phyloP scores from a whole-genome alignment of 2,888 invertebrate genomes.

The Dasysyrphus albostriatus region DNA sequence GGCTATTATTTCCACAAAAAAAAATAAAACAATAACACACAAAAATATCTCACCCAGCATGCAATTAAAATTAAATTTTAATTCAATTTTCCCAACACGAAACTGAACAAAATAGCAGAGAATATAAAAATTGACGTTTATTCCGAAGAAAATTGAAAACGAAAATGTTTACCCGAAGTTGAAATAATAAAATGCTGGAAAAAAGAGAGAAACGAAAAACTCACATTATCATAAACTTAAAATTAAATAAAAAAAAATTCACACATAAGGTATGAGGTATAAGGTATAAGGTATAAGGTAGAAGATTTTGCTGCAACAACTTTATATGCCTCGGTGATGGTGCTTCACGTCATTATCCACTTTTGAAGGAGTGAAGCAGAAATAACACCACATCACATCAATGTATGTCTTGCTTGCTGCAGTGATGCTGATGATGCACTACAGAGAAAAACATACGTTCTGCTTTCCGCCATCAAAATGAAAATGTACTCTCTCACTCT shows the following conservation, averaged over 20 bases:
- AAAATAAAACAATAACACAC: neutral
- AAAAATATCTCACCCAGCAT: neutral
- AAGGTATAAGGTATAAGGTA: neutral
- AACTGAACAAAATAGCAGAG: neutral
- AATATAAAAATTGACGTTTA: conserved; percentile 22
- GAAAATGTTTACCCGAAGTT: conserved; percentile 9
- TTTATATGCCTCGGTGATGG: neutral
- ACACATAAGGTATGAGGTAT: conserved; percentile 1
- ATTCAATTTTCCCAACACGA: conserved; percentile 20
- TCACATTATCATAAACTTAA: conserved; percentile 22
- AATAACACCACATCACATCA: neutral
- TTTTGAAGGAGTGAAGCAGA: conserved; percentile 33
- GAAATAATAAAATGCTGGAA: neutral
- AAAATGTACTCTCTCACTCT: neutral
- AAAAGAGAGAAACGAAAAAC: neutral
- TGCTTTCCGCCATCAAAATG: neutral
- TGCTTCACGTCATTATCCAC: conserved; percentile 25
- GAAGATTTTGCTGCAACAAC: neutral
- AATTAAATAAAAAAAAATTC: conserved; percentile 38
- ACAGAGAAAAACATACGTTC: neutral
- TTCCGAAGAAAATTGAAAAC: conserved; percentile 21
- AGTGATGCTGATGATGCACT: conserved; percentile 5
- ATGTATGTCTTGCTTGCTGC: neutral
- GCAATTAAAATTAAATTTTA: conserved; percentile 31
- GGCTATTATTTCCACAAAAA: neutral